Evolutionary conservation across 2,113 vertebrate species (phyloP).

Genomic region (Melanerpes formicivorus): DNA sequence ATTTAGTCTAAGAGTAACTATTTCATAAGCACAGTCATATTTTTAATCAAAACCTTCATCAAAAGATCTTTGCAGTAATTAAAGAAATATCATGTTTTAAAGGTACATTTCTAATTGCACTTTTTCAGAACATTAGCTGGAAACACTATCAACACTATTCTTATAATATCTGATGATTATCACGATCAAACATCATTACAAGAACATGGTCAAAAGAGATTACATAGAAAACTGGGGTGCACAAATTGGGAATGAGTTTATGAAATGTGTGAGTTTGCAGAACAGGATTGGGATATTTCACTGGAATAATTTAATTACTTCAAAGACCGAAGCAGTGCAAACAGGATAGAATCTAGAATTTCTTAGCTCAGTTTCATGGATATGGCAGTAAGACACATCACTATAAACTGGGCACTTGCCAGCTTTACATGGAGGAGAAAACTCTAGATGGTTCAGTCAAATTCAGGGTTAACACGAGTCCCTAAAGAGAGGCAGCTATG

Average conservation of each 20-base stretch:
- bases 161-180: not conserved
- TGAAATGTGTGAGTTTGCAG: not conserved
- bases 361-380: not conserved
- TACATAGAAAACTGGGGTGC: not conserved
- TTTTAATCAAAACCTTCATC: conserved; percentile 25
- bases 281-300: not conserved
- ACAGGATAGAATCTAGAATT: conserved; percentile 18
- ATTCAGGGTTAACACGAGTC: not conserved
- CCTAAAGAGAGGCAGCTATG: not conserved
- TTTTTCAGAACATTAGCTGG: conserved; percentile 26
- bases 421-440: conserved; percentile 22
- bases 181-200: not conserved
- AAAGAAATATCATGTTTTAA: conserved; percentile 39
- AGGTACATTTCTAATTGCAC: conserved; percentile 29
- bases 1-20: not conserved
- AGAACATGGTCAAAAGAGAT: not conserved
- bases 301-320: not conserved
- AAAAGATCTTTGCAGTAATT: not conserved
- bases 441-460: not conserved
- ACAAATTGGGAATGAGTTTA: not conserved
- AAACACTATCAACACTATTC: conserved; percentile 16
- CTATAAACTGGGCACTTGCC: conserved; percentile 1
- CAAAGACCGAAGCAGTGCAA: not conserved
- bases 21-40: not conserved
- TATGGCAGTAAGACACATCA: conserved; percentile 7